Evolutionary conservation across 2,888 invertebrate genomes (phyloP), one percentile per base, ranked within the genome.

Genomic region (Drosophila picticornis): DNA sequence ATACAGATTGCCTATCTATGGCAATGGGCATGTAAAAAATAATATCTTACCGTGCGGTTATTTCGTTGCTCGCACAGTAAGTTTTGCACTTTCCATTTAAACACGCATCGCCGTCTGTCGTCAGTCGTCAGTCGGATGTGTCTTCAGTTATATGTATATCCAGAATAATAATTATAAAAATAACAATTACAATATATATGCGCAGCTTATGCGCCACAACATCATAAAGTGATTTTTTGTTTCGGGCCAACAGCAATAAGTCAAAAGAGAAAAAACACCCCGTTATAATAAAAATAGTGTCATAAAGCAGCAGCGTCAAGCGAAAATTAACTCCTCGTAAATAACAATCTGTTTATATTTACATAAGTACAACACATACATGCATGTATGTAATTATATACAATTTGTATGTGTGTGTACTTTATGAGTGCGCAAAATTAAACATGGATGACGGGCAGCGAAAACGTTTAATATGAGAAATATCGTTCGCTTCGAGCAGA

Each of bases 1-100:
- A 88, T 92, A 91, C 91, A 91, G 85, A 88, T 92, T 90, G 91
- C 90, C 91, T 90, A 91, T 91, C 90, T 91, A 91, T 91, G 91
- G 85, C 86, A 79, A 90, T 85, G 85, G 84, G 85, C 88, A 85
- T 84, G 90, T 86, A 90, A 88, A 83, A 80, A 79, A 78, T 72
- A 81, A 86, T 90, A 91, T 91, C 90, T 91, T 86, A 81, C 86
- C 70, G 83, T 82, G 90, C 83, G 80, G 70, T 89, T 85, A 90
- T 86, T 86, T 90, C 83, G 90, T 86, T 72, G 88, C 80, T 83
- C 86, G 88, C 85, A 83, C 86, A 86, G 85, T 88, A 90, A 86
- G 85, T 86, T 86, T 86, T 88, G 85, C 90, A 88, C 85, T 90
- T 90, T 86, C 88, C 88, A 90, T 90, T 86, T 71, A 90, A 90